phyloP scores from a whole-genome alignment of 1,140 invertebrate genomes.

The Armadillidium nasatum region DNA sequence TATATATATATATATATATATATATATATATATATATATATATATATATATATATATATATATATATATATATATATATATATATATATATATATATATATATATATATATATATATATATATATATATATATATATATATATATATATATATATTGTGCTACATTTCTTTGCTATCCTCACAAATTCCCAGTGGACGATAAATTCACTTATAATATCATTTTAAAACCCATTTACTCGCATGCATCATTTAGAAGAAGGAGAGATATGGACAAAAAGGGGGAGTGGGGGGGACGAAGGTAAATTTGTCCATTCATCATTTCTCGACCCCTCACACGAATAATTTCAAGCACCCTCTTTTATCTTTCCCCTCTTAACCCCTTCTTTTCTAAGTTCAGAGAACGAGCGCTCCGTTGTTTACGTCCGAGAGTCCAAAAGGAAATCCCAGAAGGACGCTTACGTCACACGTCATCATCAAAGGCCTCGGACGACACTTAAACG shows the following conservation, averaged over 20 bases:
- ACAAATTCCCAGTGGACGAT: not conserved
- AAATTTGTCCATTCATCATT: not conserved
- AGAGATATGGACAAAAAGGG: not conserved
- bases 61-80: slow-evolving; percentile 19
- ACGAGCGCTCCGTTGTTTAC: not conserved
- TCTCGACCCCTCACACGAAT: not conserved
- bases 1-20: slow-evolving; percentile 2
- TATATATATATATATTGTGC: slow-evolving; percentile 18
- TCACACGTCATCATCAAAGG: slow-evolving; percentile 11
- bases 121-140: slow-evolving; percentile 19
- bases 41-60: not conserved
- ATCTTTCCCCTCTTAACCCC: not conserved
- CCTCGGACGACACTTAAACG: not conserved
- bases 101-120: slow-evolving; percentile 22
- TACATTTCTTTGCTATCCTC: not conserved
- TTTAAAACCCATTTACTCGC: not conserved
- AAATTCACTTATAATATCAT: not conserved
- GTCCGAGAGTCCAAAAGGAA: not conserved
- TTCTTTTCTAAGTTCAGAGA: no score
- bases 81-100: slow-evolving; percentile 27
- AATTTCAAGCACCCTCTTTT: not conserved
- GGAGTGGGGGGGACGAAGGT: no score
- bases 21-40: not conserved
- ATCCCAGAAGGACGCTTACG: slow-evolving; percentile 6
- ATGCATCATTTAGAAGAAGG: not conserved